Base-by-base conservation (phyloP, 2,797 vertebrate genomes). In the Anguilla marmorata region DNA sequence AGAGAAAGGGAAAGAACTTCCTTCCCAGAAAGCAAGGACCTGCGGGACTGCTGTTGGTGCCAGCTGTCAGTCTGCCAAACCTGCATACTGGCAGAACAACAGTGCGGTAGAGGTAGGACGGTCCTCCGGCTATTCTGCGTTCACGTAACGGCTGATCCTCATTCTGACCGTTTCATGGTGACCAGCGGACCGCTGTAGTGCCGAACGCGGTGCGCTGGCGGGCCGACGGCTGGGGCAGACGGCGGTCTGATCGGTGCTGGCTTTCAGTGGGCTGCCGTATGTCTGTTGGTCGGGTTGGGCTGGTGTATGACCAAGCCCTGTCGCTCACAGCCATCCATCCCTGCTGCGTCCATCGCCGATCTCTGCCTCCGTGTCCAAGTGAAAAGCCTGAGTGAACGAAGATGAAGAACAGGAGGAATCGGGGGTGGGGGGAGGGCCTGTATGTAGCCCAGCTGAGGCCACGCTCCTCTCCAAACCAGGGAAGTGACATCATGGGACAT, bases 341-440 rank as follows among this genome's bases (percentile, higher is more conserved):
- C 83, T 85, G 87, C 83, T 60, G 87, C 3, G 63, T 52, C 21
- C 16, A 9, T 88, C 63, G 76, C 74, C 41, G 79, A 74, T 56
- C 48, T 79, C 41, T 83, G 60, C 33, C 50, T n/a, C 69, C 1
- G 45, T 60, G 54, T 27, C 6, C 86, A n/a, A 33, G 84, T 21
- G 30, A 41, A 24, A 58, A 2, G 41, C 45, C 50, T 33, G 84
- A 58, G 3, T 48, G 27, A 33, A 33, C 11, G 69, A 33, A 30
- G 33, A 16, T 16, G 30, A 76, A 48, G 41, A 63, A 72, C 14
- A 27, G 85, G 37, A 50, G 60, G 60, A 48, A 66, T 74, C 54
- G 60, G 19, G 30, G 33, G 58, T 37, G 3, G 50, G 79, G 52
- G 9, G 86, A 85, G 60, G 86, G 48, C 27, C 7, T 3, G 14